Base-by-base conservation (phyloP, 1,140 invertebrate species). In the Penaeus japonicus region DNA sequence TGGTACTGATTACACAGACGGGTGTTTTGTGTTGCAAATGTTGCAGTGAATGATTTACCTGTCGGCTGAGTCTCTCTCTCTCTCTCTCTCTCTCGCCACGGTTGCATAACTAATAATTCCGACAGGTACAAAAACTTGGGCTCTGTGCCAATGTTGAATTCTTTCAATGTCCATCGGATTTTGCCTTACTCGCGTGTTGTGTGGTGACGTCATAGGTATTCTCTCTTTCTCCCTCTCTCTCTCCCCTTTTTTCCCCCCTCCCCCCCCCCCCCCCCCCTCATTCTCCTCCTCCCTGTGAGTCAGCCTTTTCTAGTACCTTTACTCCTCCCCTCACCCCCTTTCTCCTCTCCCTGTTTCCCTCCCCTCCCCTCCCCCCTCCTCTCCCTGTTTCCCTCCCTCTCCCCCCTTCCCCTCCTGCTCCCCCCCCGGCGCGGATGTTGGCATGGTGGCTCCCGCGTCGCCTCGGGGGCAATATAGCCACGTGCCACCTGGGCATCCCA, bases 401-500 rank as follows among this genome's bases (percentile, higher is more conserved):
- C 7, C 10, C 20, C 18, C 4, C n/a, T 12, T 35, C 20, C 20
- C 75, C 75, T 32, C 22, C 18, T 27, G 18, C 75, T 10, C 75
- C 35, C 75, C 27, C 75, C 75, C 10, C 75, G 47, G 47, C 47
- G 47, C 47, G 47, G 47, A 47, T 47, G 47, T 35, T 39, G 82
- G 80, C 54, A 82, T 84, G 82, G 62, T 84, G 82, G 82, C 82
- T 65, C 30, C 32, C 54, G 47, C 47, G 47, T 35, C 70, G 55
- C 20, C 47, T 30, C 22, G 35, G 47, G 53, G 65, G 80, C 53
- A 59, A 78, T 88, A 88, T 88, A 88, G 80, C 81, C 87, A 88
- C 87, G 87, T 88, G 87, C 81, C 80, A 32, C 22, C 70, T 62
- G 62, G 55, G 32, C 77, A 62, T 73, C 70, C 24, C 20, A 54